A percentile compares a stretch with the other conserved stretches of the same genome.
Conservation (phyloP, 2,888 invertebrate species). For the Blera fallax region DNA sequence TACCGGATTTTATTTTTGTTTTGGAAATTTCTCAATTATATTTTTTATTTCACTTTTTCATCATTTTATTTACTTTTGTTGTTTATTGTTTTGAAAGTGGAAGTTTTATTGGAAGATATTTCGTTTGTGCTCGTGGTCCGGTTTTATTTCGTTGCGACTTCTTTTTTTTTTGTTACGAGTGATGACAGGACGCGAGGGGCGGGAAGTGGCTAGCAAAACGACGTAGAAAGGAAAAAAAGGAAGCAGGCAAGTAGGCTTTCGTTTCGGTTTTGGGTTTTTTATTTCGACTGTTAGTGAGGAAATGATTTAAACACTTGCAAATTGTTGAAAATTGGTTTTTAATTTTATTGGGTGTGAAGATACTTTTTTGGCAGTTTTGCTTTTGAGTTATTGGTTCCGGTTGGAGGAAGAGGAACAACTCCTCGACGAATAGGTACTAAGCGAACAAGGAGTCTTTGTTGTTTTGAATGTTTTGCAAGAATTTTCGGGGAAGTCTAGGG, state of each 20-base stretch:
- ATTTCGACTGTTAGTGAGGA: constrained; percentile 45
- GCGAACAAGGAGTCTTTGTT: background rate
- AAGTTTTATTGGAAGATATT: constrained; percentile 63
- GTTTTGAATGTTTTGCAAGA: background rate
- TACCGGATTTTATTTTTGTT: constrained; percentile 22
- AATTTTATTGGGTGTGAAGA: constrained; percentile 66
- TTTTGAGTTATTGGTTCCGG: constrained; percentile 47
- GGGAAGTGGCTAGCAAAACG: background rate
- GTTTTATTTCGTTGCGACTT: constrained; percentile 27
- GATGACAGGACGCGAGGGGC: background rate
- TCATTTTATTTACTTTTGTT: constrained; percentile 68
- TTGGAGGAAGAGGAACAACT: background rate
- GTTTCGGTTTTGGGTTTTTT: constrained; percentile 37
- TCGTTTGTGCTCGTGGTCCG: constrained; percentile 28
- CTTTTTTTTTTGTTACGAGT: background rate
- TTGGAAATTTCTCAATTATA: constrained; percentile 60
- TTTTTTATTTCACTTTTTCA: constrained; percentile 62
- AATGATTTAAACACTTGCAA: constrained; percentile 69
- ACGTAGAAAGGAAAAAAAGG: background rate
- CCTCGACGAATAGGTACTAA: background rate
- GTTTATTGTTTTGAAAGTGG: constrained; percentile 69
- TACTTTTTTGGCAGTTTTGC: constrained; percentile 33
- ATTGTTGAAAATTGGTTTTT: constrained; percentile 66
- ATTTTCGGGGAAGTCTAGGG: background rate
- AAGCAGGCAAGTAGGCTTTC: background rate